Evolutionary conservation across 2,888 invertebrate genomes (phyloP), one percentile per base, ranked within the genome.

Genomic region (Cerastoderma edule): DNA sequence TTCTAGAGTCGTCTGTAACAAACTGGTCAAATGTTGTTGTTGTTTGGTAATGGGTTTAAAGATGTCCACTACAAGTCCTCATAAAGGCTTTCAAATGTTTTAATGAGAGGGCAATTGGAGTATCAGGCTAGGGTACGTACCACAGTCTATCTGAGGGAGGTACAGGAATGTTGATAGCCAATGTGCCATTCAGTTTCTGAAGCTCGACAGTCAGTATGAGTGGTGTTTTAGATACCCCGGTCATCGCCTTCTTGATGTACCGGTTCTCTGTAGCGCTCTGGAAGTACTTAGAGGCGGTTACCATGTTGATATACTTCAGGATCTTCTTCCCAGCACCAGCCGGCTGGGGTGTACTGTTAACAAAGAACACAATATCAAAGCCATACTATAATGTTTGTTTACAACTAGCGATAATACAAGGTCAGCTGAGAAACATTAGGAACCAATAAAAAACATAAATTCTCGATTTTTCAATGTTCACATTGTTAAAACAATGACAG

Each of bases 131-230:
- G 24, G 8, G 28, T 30, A 71, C 90, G 80, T 83, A 95, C 98
- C 98, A 98, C n/a, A 98, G 89, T 72, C 98, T 94, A 93, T 98
- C 97, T 80, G 96, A 95, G 0, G 98, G 98, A 48, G 97, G 97
- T 30, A 97, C 96, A 19, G 98, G 97, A 86, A 97, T 94, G 92
- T 98, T 98, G 72, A 97, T 86, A 3, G 96, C 95, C 72, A 98
- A 93, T 32, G 95, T 95, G 1, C 98, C 98, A 83, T 95, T 95
- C 53, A 97, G 93, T 39, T 95, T 95, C 79, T 95, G 95, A 54
- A 98, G 93, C 91, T 97, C 96, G n/a, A 98, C 96, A 87, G 96
- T 96, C 80, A 98, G 94, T 84, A 96, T 95, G 70, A 98, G 95
- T 81, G 96, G 96, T 0, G 97, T 98, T 90, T 97, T 97, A 2